A percentile compares a stretch with the other conserved stretches of the same genome.
phyloP scores from a whole-genome alignment of 2,888 invertebrate species.

The Caenorhabditis sp. region DNA sequence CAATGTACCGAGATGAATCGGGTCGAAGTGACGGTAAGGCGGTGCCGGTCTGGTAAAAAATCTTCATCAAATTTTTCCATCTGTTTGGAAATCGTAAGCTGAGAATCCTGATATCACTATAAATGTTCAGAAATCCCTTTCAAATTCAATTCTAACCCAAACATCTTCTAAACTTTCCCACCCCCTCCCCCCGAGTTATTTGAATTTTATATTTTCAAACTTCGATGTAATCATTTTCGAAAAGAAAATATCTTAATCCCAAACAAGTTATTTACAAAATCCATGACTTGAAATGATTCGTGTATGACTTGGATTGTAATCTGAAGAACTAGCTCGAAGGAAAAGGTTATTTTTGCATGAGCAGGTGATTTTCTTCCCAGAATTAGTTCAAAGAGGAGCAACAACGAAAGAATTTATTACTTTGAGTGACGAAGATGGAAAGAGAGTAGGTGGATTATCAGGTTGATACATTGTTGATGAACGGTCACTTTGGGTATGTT shows the following conservation, averaged over 20 bases:
- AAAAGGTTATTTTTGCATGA: background rate
- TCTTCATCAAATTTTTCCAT: no score
- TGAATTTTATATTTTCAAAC: no score
- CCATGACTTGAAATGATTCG: slow-evolving; percentile 32
- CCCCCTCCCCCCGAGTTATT: no score
- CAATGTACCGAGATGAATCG: no score
- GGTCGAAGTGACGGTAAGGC: no score
- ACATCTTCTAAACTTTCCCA: no score
- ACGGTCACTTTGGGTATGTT: slow-evolving; percentile 29
- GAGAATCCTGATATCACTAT: no score
- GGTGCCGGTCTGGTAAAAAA: no score
- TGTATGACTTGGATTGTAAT: slow-evolving; percentile 19
- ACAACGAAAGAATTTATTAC: slow-evolving; percentile 65
- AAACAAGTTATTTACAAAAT: background rate
- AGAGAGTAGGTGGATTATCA: slow-evolving; percentile 43
- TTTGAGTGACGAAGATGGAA: slow-evolving; percentile 46
- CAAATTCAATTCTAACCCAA: no score
- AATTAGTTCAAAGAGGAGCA: background rate
- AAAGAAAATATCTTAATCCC: background rate
- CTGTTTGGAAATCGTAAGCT: no score
- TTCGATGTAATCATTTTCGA: background rate
- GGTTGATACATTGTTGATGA: slow-evolving; percentile 33
- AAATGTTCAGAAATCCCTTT: no score
- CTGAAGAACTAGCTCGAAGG: background rate
- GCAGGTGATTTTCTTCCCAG: background rate